Evolutionary conservation across 2,797 vertebrate genomes (phyloP).

Genomic region (Salmo trutta): DNA sequence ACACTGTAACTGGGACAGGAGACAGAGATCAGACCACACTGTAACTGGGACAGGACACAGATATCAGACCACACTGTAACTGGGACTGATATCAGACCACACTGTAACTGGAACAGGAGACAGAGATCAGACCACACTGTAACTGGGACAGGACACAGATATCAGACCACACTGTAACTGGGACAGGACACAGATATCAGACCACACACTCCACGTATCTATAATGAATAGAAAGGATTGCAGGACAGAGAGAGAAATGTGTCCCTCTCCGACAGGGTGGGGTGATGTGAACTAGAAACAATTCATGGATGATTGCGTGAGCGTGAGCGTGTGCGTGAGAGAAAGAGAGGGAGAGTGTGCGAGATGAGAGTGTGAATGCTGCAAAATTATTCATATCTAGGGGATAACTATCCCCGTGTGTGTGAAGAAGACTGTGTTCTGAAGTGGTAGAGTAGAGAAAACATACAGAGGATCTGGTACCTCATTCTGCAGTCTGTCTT

Average conservation of each 20-base stretch:
- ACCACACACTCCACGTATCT: constrained; percentile 27
- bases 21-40: too few relatives aligned
- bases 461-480: constrained; percentile 18
- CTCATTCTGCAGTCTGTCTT: constrained; percentile 1
- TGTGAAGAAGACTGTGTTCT: not conserved
- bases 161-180: too few relatives aligned
- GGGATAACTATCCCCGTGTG: not conserved
- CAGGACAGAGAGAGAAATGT: constrained; percentile 35
- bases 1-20: too few relatives aligned
- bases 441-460: constrained; percentile 24
- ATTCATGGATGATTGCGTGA: constrained; percentile 23
- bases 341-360: not conserved
- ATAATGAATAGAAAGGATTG: constrained; percentile 60
- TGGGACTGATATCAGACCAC: too few relatives aligned
- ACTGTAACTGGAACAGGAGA: too few relatives aligned
- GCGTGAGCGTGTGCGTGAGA: constrained; percentile 3
- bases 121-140: too few relatives aligned
- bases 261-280: constrained; percentile 31
- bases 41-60: too few relatives aligned
- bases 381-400: constrained; percentile 9
- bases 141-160: too few relatives aligned
- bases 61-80: too few relatives aligned
- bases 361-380: not conserved
- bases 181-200: too few relatives aligned
- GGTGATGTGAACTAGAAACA: constrained; percentile 58